Evolutionary conservation across 2,888 invertebrate species (phyloP), one percentile per base, ranked within the genome.

Genomic region (Platycnemis pennipes): DNA sequence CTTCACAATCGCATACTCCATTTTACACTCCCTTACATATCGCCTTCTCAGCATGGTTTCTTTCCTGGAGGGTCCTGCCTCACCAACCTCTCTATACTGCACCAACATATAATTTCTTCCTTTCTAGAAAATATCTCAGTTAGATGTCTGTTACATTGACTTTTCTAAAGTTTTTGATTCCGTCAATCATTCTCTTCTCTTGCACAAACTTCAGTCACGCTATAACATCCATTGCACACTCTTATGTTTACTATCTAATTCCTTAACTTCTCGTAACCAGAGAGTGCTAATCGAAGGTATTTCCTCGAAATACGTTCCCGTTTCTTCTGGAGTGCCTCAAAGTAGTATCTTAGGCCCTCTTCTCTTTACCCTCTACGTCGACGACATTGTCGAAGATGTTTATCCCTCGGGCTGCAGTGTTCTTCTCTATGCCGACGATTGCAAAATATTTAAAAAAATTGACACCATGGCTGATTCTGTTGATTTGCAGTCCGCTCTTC

Each of bases 101-200:
- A n/a, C 31, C 88, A 88, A 13, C 88, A 88, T 46, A 88, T 88
- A 13, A 88, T 88, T 49, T 46, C 46, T 44, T 46, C 88, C 31
- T 46, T 46, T n/a, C 31, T 26, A 88, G 49, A 88, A 88, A 16
- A 45, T 26, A 45, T 85, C 45, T n/a, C 44, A 44, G 49, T 26
- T 88, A 8, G 88, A 88, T n/a, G 88, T 46, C 31, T 88, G 88
- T 31, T 88, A 46, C n/a, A 3, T 88, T 46, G 88, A 88, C n/a
- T 88, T 88, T 8, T 31, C 44, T 5, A 87, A 87, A 87, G 87
- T 22, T 45, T 87, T 87, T 19, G 56, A 56, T 56, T 56, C 56
- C 56, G 16, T 56, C 22, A 56, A 56, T 56, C 56, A 16, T 19
- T 22, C 56, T 22, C 56, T 56, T 22, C 56, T 56, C 56, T 19